phyloP scores from a whole-genome alignment of 2,113 vertebrate species.

The Ellobius talpinus region DNA sequence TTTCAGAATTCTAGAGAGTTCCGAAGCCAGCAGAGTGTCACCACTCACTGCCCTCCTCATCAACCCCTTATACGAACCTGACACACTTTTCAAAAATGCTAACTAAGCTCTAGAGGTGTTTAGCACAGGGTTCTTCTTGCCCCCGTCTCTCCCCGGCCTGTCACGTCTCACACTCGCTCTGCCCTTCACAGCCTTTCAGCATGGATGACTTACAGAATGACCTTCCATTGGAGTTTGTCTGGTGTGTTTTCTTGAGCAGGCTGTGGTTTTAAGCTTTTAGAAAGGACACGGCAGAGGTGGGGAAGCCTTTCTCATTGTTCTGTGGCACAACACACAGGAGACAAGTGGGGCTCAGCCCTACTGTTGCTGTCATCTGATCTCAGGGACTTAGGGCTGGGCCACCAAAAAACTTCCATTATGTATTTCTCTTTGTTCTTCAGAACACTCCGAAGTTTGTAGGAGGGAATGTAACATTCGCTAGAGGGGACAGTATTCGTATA shows the following conservation, averaged over 20 bases:
- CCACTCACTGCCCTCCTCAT: not conserved
- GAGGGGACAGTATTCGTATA: not conserved
- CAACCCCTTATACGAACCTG: not conserved
- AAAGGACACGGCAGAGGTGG: accelerated
- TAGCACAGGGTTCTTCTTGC: not conserved
- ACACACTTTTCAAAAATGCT: not conserved
- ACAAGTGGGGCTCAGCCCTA: not conserved
- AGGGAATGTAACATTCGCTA: not conserved
- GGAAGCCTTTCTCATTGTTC: not conserved
- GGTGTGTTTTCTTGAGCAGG: not conserved
- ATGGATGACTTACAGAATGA: not conserved
- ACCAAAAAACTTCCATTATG: not conserved
- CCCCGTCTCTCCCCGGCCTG: no score
- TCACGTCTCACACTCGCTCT: not conserved
- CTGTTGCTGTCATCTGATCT: not conserved
- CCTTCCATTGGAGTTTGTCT: not conserved
- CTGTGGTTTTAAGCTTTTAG: not conserved
- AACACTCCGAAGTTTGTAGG: not conserved
- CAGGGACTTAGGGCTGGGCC: not conserved
- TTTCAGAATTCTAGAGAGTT: conserved; percentile 15
- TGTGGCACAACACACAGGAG: not conserved
- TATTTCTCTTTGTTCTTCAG: not conserved
- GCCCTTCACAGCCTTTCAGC: not conserved
- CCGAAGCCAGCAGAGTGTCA: not conserved
- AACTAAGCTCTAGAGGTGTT: not conserved